Percentiles rank a stretch among this genome's conserved stretches.
Conservation (phyloP, 1,140 invertebrate genomes). For the Ceratitis capitata region DNA sequence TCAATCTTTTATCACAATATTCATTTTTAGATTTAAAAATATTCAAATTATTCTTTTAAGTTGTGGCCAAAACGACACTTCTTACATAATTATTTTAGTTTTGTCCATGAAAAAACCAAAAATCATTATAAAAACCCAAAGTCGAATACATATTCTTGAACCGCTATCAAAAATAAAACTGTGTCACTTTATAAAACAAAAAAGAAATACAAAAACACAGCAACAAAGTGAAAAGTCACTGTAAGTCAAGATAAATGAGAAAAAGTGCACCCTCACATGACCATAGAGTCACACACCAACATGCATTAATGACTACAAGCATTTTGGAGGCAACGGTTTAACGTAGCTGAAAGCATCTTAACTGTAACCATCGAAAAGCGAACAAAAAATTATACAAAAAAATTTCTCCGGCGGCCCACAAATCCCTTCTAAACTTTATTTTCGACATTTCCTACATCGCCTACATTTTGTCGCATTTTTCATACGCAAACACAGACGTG, state of each 20-base stretch:
- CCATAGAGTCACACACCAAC: not conserved
- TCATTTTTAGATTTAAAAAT: no score
- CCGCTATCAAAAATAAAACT: not conserved
- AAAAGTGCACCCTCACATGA: not conserved
- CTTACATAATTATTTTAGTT: no score
- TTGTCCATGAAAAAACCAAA: no score
- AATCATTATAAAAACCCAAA: no score
- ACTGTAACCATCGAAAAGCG: not conserved
- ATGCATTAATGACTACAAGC: not conserved
- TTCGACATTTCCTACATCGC: not conserved
- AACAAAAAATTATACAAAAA: no score
- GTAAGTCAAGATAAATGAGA: not conserved
- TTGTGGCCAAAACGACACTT: no score
- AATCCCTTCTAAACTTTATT: constrained; percentile 10
- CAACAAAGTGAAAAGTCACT: not conserved
- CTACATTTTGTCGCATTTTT: not conserved
- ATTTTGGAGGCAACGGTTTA: not conserved
- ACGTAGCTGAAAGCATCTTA: not conserved
- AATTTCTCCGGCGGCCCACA: no score
- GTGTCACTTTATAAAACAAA: not conserved
- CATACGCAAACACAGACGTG: not conserved
- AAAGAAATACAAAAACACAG: not conserved
- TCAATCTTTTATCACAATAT: no score
- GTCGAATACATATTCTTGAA: not conserved
- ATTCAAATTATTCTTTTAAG: no score